phyloP scores from a whole-genome alignment of 2,888 invertebrate species.

The Andrena flavipes region DNA sequence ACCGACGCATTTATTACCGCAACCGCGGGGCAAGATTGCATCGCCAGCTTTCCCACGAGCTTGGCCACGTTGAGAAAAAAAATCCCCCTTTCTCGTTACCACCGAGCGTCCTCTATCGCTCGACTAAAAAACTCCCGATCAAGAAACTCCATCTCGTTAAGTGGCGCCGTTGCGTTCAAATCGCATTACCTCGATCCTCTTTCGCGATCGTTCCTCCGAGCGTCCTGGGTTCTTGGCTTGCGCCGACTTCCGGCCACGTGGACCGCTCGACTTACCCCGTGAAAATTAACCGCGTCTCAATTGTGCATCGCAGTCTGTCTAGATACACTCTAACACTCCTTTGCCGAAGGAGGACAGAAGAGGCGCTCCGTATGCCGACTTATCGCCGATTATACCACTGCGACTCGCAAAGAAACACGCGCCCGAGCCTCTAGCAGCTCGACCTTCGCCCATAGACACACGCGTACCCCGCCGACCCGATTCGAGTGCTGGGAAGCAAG shows the following conservation, averaged over 20 bases:
- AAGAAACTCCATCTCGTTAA: constrained; percentile 38
- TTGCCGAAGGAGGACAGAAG: not conserved
- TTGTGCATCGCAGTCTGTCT: not conserved
- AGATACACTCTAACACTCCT: not conserved
- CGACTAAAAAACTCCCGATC: constrained; percentile 27
- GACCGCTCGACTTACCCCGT: not conserved
- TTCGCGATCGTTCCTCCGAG: constrained; percentile 25
- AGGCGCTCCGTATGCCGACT: too few species aligned
- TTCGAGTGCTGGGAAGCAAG: not conserved
- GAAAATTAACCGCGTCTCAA: not conserved
- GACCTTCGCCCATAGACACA: not conserved
- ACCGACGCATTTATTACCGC: constrained; percentile 16
- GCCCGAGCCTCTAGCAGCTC: too few species aligned
- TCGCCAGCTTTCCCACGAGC: constrained; percentile 34
- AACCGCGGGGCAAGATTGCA: constrained; percentile 13
- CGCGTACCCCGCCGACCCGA: not conserved
- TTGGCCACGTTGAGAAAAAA: constrained; percentile 6
- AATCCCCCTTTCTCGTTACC: constrained; percentile 10
- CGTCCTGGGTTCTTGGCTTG: not conserved
- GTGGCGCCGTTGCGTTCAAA: constrained; percentile 26
- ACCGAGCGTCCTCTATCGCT: constrained; percentile 16
- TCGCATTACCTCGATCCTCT: constrained; percentile 32
- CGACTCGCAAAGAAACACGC: too few species aligned
- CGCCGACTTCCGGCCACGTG: constrained; percentile 12
- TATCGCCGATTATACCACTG: too few species aligned